A percentile compares a stretch with the other conserved stretches of the same genome.
Conservation (phyloP, 2,797 vertebrate genomes). For the Lophius americanus region DNA sequence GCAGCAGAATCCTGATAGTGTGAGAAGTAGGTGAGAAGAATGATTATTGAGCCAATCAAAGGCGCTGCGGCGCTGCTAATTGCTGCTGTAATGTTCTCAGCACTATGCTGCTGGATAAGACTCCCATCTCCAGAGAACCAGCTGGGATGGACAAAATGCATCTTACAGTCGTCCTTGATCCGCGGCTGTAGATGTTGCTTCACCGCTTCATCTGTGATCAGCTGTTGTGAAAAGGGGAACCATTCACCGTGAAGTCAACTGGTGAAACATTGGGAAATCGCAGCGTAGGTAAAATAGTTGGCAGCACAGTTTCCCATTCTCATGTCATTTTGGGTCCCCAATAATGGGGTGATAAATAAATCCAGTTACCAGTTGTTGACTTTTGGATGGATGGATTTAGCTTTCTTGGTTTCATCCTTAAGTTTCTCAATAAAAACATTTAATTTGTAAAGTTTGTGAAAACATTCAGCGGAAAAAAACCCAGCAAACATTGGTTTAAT, state of each 20-base stretch:
- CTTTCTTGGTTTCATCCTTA: neutral
- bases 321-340: neutral
- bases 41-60: conserved; percentile 69
- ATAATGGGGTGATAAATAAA: neutral
- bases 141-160: conserved; percentile 22
- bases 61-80: conserved; percentile 58
- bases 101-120: conserved; percentile 48
- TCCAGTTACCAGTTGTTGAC: neutral
- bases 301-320: neutral
- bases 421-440: neutral
- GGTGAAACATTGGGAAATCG: neutral
- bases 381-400: neutral
- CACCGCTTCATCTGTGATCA: too few species aligned
- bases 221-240: too few species aligned
- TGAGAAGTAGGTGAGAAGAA: conserved; percentile 68
- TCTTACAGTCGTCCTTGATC: too few species aligned
- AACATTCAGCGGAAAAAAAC: too few species aligned
- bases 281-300: neutral
- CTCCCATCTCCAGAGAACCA: conserved; percentile 38
- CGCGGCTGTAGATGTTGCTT: too few species aligned
- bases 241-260: neutral
- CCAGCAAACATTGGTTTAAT: neutral
- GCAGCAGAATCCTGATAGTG: conserved; percentile 55
- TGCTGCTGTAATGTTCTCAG: conserved; percentile 61
- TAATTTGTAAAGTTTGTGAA: too few species aligned